phyloP scores from a whole-genome alignment of 2,888 invertebrate species.

The Cheilosia variabilis region DNA sequence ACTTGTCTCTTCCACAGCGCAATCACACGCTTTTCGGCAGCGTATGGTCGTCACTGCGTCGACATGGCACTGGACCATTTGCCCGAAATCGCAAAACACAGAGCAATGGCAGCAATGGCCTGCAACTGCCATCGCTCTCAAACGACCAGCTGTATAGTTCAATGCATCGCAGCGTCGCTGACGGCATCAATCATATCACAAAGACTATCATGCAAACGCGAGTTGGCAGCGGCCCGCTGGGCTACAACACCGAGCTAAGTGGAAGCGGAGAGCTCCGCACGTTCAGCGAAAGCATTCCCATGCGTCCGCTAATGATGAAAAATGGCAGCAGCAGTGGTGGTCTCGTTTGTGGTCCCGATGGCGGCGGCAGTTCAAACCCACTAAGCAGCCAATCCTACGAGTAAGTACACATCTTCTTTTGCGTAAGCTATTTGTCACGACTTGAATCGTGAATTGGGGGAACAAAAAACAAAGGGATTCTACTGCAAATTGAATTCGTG shows the following conservation, averaged over 20 bases:
- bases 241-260: constrained; percentile 75
- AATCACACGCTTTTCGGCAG: constrained; percentile 98
- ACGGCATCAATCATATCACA: constrained; percentile 83
- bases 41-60: constrained; percentile 96
- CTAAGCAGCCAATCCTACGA: constrained; percentile 78
- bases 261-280: constrained; percentile 79
- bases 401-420: constrained; percentile 78
- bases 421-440: not conserved
- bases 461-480: not conserved
- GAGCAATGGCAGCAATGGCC: constrained; percentile 65
- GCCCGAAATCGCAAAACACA: constrained; percentile 78
- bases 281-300: constrained; percentile 89
- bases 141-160: constrained; percentile 79
- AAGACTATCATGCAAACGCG: constrained; percentile 82
- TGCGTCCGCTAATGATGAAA: constrained; percentile 84
- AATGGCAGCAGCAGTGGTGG: constrained; percentile 77
- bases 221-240: constrained; percentile 76
- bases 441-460: not conserved
- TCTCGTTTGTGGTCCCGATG: constrained; percentile 73
- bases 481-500: not conserved
- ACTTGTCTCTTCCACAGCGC: constrained; percentile 86
- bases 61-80: constrained; percentile 86
- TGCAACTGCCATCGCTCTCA: constrained; percentile 72
- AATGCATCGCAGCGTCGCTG: constrained; percentile 81
- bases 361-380: constrained; percentile 68